A percentile compares a stretch with the other conserved stretches of the same genome.
Conservation (phyloP, 35 echinoderm and acorn worm species). For the Ptychodera flava region DNA sequence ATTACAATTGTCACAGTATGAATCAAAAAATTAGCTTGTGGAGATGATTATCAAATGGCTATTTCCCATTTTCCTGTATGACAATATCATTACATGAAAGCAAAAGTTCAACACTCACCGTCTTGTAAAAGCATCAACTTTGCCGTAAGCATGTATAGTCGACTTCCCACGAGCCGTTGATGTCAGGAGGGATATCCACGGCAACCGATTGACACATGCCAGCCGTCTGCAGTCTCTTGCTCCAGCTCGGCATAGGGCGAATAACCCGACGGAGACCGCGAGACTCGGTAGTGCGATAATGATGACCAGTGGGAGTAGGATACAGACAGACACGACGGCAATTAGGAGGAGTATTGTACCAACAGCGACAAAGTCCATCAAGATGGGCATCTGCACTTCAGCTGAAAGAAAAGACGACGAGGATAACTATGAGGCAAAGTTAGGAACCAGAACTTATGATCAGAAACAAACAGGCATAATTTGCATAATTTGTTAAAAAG, state of each 20-base stretch:
- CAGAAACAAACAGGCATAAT: too few relatives aligned
- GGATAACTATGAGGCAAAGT: too few relatives aligned
- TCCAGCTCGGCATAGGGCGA: conserved; percentile 55
- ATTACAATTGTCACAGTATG: too few relatives aligned
- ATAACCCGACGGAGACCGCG: conserved; percentile 48
- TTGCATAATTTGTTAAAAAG: too few relatives aligned
- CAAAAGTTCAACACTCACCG: too few relatives aligned
- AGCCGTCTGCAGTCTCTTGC: conserved; percentile 77
- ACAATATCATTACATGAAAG: too few relatives aligned
- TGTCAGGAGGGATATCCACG: conserved; percentile 88
- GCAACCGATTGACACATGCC: conserved; percentile 76
- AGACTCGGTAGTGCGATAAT: conserved; percentile 44
- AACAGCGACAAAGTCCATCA: conserved; percentile 51
- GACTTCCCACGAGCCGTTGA: conserved; percentile 76
- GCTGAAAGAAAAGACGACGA: too few relatives aligned
- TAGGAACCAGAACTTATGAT: too few relatives aligned
- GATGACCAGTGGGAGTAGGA: conserved; percentile 50
- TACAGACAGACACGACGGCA: conserved; percentile 60
- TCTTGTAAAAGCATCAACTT: conserved; percentile 59
- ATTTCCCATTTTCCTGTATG: too few relatives aligned
- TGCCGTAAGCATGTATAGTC: conserved; percentile 84
- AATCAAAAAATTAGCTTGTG: too few relatives aligned
- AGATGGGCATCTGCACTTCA: too few relatives aligned
- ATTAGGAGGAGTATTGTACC: conserved; percentile 52
- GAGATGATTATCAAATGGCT: too few relatives aligned